These are phyloP conservation scores for Synergus itoensis DNA, from an alignment of 2,888 invertebrate species.

Conservation along the genomic window DNA sequence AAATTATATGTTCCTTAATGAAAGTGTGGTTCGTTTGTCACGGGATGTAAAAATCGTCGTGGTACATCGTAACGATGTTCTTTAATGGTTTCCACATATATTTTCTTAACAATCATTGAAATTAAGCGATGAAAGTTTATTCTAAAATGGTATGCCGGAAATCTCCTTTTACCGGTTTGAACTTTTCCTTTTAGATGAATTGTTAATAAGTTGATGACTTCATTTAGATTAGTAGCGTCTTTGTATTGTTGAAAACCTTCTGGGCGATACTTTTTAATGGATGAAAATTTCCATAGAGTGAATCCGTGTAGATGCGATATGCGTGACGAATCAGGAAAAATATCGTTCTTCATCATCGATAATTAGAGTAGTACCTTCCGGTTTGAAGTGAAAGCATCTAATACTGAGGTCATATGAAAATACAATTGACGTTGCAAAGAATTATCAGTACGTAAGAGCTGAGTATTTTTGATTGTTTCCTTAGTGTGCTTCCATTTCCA, in stretches of 20 bases:
- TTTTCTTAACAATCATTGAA: not conserved
- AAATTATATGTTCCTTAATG: not conserved
- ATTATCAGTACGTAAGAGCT: conserved; percentile 51
- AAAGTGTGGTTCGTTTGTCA: conserved; percentile 4
- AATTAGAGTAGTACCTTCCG: conserved; percentile 39
- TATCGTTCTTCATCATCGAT: conserved; percentile 6
- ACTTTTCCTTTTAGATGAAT: conserved; percentile 49
- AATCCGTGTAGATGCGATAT: conserved; percentile 53
- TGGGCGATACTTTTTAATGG: not conserved
- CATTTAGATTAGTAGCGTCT: not conserved
- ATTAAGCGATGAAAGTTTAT: not conserved
- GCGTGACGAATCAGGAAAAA: conserved; percentile 30
- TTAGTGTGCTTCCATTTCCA: not conserved
- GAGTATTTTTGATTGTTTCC: conserved; percentile 5
- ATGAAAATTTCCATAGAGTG: conserved; percentile 45
- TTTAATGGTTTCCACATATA: not conserved
- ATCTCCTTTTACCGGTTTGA: not conserved
- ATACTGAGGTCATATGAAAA: conserved; percentile 31
- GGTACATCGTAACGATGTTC: not conserved
- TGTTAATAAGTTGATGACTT: not conserved
- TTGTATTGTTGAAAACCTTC: conserved; percentile 5
- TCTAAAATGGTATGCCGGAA: conserved; percentile 2
- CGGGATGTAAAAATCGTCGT: not conserved
- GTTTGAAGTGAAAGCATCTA: conserved; percentile 1
- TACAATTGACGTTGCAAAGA: conserved; percentile 45